Base-by-base conservation (phyloP, 2,888 invertebrate species). In the Drosophila heteroneura region DNA sequence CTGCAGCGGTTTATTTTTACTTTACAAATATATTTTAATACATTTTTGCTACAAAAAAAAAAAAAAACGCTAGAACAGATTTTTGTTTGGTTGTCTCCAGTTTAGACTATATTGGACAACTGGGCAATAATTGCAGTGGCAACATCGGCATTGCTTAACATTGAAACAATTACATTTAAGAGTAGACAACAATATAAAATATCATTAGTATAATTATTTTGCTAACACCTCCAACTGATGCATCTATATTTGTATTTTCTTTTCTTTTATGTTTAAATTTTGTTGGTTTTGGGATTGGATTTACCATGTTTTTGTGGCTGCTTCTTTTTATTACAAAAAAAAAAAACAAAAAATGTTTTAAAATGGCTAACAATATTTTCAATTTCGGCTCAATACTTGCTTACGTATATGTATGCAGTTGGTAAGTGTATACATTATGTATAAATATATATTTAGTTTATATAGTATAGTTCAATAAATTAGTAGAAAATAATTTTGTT, bases 401-500 rank as follows among this genome's bases (percentile, higher is more conserved):
- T 26, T 26, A 22, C 22, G 47, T 14, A 22, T 4, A 14, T 22
- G 22, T 22, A 14, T 47, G 47, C 22, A 47, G 41, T 22, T 37
- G 26, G 28, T 37, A 69, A 51, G 47, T 47, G 28, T 30, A 32
- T 33, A 26, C 26, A 26, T 26, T 26, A 19, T 26, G 41, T 26
- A 19, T 59, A 19, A 3, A 49, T 51, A 51, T 14, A 26, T 47
- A 47, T 3, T 47, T 47, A 5, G 22, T 47, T 47, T 54, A 32
- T 22, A n/a, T 67, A 57, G 39, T 62, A 77, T 16, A 22, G 47
- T 73, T 84, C 53, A 73, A 76, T 85, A 85, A 82, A 82, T 84
- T 70, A 82, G 75, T 85, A 84, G 80, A 86, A 85, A 85, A 85
- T 86, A 79, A 67, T 62, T 64, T 64, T 59, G 52, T 54, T 66